Conservation (phyloP, 2,888 invertebrate species). For the Yponomeuta plumbellus region DNA sequence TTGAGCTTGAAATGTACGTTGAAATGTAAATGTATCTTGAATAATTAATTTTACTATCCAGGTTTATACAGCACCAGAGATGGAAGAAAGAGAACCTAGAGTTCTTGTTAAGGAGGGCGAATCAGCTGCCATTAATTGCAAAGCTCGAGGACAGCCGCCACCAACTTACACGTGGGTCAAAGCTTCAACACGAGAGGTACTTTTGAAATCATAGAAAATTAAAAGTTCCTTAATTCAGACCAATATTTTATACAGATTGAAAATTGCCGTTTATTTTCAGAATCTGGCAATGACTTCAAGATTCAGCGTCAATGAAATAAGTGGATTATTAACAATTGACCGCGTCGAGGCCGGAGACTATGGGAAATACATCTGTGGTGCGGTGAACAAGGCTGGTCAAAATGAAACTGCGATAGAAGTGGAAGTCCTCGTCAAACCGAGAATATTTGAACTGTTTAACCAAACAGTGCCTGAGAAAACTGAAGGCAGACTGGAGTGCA, state of each 20-base stretch:
- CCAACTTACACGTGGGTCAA: slow-evolving; percentile 92
- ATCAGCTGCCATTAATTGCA: slow-evolving; percentile 84
- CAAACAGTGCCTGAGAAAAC: slow-evolving; percentile 79
- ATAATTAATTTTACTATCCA: slow-evolving; percentile 33
- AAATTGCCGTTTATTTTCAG: slow-evolving; percentile 37
- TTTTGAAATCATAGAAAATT: not conserved
- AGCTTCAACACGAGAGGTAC: slow-evolving; percentile 78
- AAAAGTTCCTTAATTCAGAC: not conserved
- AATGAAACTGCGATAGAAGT: slow-evolving; percentile 82
- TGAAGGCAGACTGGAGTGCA: slow-evolving; percentile 83
- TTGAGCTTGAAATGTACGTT: not conserved
- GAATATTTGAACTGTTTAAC: slow-evolving; percentile 86
- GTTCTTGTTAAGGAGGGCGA: slow-evolving; percentile 88
- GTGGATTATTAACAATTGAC: slow-evolving; percentile 84
- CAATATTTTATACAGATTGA: not conserved
- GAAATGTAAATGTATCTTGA: not conserved
- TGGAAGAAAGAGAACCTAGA: slow-evolving; percentile 77
- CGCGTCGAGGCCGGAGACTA: slow-evolving; percentile 86
- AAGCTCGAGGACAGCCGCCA: slow-evolving; percentile 88
- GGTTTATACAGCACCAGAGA: slow-evolving; percentile 85
- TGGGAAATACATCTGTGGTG: slow-evolving; percentile 87
- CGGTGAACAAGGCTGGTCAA: slow-evolving; percentile 86
- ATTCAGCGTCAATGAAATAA: slow-evolving; percentile 81
- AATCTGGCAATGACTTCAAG: slow-evolving; percentile 80
- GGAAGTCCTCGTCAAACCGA: slow-evolving; percentile 85